Conservation (phyloP, 1,140 invertebrate genomes). For the Elymnias hypermnestra region DNA sequence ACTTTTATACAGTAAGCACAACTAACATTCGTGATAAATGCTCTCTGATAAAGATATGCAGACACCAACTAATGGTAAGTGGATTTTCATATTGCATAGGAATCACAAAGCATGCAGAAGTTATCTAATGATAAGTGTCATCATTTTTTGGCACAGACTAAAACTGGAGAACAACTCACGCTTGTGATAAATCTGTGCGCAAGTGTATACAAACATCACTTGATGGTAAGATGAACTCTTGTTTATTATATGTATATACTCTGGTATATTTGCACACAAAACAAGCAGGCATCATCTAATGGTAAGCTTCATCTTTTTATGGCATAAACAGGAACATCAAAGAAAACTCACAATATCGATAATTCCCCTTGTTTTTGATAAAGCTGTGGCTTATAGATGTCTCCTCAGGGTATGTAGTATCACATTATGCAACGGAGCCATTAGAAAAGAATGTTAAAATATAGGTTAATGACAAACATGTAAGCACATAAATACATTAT, state of each 20-base stretch:
- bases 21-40: too few relatives aligned
- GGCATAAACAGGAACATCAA: too few relatives aligned
- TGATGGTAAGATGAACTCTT: neutral
- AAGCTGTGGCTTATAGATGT: neutral
- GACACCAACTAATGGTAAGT: conserved; percentile 92
- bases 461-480: too few relatives aligned
- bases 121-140: neutral
- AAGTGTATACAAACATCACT: neutral
- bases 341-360: neutral
- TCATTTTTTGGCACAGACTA: too few relatives aligned
- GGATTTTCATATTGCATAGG: neutral
- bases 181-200: neutral
- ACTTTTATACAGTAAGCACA: too few relatives aligned
- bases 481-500: too few relatives aligned
- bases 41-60: conserved; percentile 93
- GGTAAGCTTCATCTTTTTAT: neutral
- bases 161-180: neutral
- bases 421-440: too few relatives aligned
- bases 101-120: neutral
- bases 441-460: conserved; percentile 13
- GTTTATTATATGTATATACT: too few relatives aligned
- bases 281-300: neutral
- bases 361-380: too few relatives aligned
- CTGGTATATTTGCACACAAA: neutral
- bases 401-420: neutral